A percentile compares a stretch with the other conserved stretches of the same genome.
Evolutionary conservation across 2,797 vertebrate genomes (phyloP).

Genomic region (Apodemus agrarius): DNA sequence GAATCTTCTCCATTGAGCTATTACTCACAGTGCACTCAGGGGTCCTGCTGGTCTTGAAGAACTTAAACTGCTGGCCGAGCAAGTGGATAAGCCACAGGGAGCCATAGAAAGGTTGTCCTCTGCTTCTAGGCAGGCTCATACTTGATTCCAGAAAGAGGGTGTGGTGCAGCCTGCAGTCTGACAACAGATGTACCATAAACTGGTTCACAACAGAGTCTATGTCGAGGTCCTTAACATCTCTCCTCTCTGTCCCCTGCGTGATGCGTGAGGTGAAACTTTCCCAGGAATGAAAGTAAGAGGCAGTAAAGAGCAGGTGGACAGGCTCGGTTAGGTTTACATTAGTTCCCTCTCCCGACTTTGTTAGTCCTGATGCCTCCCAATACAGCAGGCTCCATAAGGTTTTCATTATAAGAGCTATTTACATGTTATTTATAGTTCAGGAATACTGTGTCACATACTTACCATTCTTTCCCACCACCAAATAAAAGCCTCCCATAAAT

Average conservation of each 20-base stretch:
- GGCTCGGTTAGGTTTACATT: constrained; percentile 13
- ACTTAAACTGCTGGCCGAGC: not conserved
- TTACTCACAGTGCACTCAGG: not conserved
- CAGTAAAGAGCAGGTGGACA: not conserved
- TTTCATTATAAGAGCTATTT: constrained; percentile 80
- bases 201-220: not conserved
- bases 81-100: not conserved
- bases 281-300: not conserved
- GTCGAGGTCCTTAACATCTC: not conserved
- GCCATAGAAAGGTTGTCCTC: not conserved
- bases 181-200: not conserved
- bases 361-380: constrained; percentile 55
- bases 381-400: constrained; percentile 69
- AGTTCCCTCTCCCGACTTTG: constrained; percentile 43
- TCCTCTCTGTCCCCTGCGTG: not conserved
- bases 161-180: not conserved
- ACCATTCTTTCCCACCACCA: constrained; percentile 80
- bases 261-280: not conserved
- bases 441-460: constrained; percentile 77
- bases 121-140: not conserved
- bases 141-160: not conserved
- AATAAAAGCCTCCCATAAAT: constrained; percentile 73
- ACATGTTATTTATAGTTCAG: constrained; percentile 79
- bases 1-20: not conserved
- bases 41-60: not conserved